Percentiles rank a stretch among this genome's conserved stretches.
Conservation (phyloP, 2,797 vertebrate genomes). For the Clarias platycephalus region DNA sequence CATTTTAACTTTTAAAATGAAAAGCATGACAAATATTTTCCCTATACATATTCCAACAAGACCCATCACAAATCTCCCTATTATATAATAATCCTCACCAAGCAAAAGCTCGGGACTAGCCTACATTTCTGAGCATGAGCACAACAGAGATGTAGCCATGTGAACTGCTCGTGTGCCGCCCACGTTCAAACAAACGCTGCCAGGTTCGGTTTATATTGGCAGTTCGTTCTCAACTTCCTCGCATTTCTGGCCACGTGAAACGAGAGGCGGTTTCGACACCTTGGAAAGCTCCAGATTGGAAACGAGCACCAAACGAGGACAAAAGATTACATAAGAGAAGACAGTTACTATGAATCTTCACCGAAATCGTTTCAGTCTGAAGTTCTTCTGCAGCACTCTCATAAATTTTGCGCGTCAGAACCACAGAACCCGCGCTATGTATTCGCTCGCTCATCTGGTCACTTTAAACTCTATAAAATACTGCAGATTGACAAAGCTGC, state of each 20-base stretch:
- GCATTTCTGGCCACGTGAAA: slow-evolving; percentile 18
- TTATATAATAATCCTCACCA: background rate
- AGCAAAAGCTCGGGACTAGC: background rate
- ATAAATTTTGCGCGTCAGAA: too few relatives aligned
- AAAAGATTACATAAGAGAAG: slow-evolving; percentile 25
- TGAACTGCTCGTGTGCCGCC: slow-evolving; percentile 5
- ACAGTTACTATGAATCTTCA: background rate
- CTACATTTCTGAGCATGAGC: slow-evolving; percentile 11
- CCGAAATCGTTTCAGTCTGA: background rate
- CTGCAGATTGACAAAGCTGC: background rate
- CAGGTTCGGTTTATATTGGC: background rate
- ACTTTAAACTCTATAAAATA: background rate
- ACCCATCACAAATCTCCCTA: background rate
- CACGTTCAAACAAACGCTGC: background rate
- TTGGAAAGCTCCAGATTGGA: slow-evolving; percentile 61
- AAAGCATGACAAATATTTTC: background rate
- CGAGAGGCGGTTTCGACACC: slow-evolving; percentile 63
- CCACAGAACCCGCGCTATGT: background rate
- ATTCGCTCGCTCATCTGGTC: background rate
- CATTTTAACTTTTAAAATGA: background rate
- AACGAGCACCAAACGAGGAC: background rate
- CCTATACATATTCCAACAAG: background rate
- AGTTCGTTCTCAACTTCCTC: background rate
- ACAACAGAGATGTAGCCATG: background rate
- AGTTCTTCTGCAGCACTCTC: background rate